Conservation (phyloP, 2,888 invertebrate species). For the Andrena chrysosceles region DNA sequence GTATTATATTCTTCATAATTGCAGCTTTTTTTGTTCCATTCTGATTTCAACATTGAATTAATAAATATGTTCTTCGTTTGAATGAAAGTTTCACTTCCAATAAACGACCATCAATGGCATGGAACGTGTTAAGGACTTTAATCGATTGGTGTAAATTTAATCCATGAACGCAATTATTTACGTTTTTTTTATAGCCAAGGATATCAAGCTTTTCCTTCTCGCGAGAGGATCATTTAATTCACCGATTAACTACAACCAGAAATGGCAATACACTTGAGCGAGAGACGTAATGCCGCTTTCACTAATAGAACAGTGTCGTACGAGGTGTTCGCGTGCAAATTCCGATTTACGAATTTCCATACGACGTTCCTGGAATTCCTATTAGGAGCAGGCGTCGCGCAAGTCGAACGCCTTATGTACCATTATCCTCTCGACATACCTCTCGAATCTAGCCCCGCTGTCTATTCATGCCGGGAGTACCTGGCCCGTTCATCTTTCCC, state of each 20-base stretch:
- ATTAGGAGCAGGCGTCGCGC: constrained; percentile 30
- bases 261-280: background rate
- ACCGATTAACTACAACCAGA: background rate
- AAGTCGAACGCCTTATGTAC: constrained; percentile 29
- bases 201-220: background rate
- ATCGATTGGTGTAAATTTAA: too few species aligned
- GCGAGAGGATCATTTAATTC: background rate
- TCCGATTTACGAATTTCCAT: constrained; percentile 55
- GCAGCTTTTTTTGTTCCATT: too few species aligned
- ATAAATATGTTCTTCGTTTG: too few species aligned
- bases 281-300: background rate
- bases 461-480: constrained; percentile 14
- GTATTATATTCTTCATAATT: too few species aligned
- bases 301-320: constrained; percentile 24
- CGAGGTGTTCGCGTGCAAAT: constrained; percentile 20
- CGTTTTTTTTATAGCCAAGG: too few species aligned
- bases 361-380: constrained; percentile 48
- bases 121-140: too few species aligned
- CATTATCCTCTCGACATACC: constrained; percentile 24
- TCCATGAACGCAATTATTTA: background rate
- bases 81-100: too few species aligned
- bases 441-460: constrained; percentile 12
- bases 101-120: too few species aligned
- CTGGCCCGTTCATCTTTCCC: background rate
- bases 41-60: too few species aligned